These are phyloP conservation scores for Poecilia gillii DNA, from an alignment of 2,797 vertebrate species.

Conservation along the genomic window DNA sequence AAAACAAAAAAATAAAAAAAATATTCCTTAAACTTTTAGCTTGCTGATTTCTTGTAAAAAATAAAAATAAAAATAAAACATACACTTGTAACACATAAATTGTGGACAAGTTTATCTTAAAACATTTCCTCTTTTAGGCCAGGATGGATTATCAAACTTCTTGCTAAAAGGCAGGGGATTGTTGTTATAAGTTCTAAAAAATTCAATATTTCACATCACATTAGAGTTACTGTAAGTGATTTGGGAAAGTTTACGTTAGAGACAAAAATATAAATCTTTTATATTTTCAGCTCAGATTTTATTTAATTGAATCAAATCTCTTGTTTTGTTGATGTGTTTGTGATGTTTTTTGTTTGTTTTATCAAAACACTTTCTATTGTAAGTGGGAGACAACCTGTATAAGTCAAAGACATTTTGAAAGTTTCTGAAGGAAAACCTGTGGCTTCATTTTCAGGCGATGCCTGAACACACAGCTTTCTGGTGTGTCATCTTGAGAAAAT, in stretches of 20 bases:
- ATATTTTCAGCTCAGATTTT: too few species aligned
- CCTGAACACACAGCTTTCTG: background rate
- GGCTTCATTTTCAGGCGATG: too few species aligned
- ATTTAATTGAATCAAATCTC: too few species aligned
- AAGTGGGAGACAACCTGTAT: too few species aligned
- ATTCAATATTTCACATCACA: background rate
- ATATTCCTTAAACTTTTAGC: background rate
- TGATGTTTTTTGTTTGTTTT: too few species aligned
- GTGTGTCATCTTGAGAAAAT: background rate
- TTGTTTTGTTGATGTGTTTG: too few species aligned
- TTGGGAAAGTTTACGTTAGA: background rate
- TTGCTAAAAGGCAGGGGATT: background rate
- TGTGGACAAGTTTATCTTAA: background rate
- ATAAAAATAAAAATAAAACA: background rate
- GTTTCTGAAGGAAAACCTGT: too few species aligned
- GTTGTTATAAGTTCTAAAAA: background rate
- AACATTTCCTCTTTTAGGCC: background rate
- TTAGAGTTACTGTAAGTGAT: background rate
- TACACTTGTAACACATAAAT: background rate
- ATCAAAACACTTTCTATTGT: too few species aligned
- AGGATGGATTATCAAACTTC: background rate
- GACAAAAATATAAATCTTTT: background rate
- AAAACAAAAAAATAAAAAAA: background rate
- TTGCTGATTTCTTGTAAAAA: background rate
- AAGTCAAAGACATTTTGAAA: background rate